A percentile compares a stretch with the other conserved stretches of the same genome.
Evolutionary conservation across 1,140 invertebrate species (phyloP).

Genomic region (Drosophila quadrilineata): DNA sequence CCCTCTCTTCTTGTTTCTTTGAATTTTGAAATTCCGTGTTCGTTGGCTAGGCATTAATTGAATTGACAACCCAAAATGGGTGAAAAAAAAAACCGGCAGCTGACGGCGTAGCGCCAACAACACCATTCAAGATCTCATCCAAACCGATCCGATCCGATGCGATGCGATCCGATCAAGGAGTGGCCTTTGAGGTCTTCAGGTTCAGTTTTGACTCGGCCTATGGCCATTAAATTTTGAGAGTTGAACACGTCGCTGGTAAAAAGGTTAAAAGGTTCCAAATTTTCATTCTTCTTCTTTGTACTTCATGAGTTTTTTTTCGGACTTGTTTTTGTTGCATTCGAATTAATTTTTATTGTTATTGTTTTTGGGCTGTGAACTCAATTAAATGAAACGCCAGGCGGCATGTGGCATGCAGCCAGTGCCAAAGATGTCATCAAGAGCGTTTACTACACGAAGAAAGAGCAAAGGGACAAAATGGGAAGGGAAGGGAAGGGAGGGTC

Average conservation of each 20-base stretch:
- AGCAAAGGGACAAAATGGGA: no score
- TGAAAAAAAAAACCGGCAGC: slow-evolving; percentile 57
- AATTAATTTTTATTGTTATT: slow-evolving; percentile 79
- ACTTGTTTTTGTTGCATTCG: slow-evolving; percentile 46
- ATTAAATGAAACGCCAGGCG: slow-evolving; percentile 74
- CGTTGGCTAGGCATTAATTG: slow-evolving; percentile 65
- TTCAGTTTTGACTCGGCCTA: neutral
- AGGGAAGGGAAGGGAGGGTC: neutral
- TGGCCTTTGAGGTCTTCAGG: slow-evolving; percentile 44
- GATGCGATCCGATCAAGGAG: slow-evolving; percentile 69
- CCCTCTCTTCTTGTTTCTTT: neutral
- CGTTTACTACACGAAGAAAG: no score
- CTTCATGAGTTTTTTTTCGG: slow-evolving; percentile 25
- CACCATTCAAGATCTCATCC: slow-evolving; percentile 1
- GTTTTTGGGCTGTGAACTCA: slow-evolving; percentile 74
- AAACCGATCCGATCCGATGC: no score
- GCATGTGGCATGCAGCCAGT: no score
- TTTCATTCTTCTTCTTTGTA: slow-evolving; percentile 52
- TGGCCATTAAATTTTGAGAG: slow-evolving; percentile 55
- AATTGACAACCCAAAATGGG: slow-evolving; percentile 71
- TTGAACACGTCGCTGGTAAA: slow-evolving; percentile 53
- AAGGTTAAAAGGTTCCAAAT: slow-evolving; percentile 76
- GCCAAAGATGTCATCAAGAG: slow-evolving; percentile 62
- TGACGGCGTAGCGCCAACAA: slow-evolving; percentile 50
- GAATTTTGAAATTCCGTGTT: slow-evolving; percentile 11